These are phyloP conservation scores for Pithys albifrons DNA, from an alignment of 2,113 vertebrate species.

Conservation along the genomic window DNA sequence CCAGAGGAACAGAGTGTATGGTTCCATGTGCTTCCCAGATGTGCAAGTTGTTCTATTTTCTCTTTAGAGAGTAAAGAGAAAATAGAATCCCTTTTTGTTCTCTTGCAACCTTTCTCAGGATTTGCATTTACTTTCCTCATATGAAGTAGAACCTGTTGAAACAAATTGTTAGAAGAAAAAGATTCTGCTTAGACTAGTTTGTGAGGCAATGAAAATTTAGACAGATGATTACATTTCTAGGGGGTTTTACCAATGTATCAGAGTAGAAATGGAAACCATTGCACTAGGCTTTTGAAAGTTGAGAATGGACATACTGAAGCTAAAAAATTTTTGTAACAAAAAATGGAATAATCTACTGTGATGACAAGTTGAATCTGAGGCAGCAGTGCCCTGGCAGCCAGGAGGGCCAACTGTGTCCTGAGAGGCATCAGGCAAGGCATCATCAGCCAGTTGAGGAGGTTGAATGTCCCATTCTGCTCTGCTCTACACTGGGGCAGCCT, in stretches of 20 bases:
- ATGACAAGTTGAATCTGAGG: background rate
- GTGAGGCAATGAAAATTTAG: background rate
- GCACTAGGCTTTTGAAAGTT: background rate
- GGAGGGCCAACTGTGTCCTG: accelerated
- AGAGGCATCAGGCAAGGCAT: background rate
- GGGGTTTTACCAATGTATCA: background rate
- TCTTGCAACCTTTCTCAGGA: background rate
- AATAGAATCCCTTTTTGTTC: background rate
- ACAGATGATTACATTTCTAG: background rate
- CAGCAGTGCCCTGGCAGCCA: background rate
- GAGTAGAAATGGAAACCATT: background rate
- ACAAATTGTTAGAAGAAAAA: background rate
- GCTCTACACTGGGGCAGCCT: accelerated
- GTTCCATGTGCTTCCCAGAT: background rate
- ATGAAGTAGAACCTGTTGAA: background rate
- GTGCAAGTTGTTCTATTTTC: background rate
- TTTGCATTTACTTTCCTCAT: background rate
- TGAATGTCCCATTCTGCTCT: background rate
- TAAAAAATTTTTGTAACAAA: background rate
- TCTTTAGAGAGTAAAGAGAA: background rate
- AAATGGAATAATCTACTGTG: background rate
- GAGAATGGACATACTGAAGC: background rate
- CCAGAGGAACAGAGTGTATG: background rate
- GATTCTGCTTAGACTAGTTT: background rate
- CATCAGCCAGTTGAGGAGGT: accelerated